Evolutionary conservation across 2,888 invertebrate genomes (phyloP), one percentile per base, ranked within the genome.

Genomic region (Athrips mouffetella): DNA sequence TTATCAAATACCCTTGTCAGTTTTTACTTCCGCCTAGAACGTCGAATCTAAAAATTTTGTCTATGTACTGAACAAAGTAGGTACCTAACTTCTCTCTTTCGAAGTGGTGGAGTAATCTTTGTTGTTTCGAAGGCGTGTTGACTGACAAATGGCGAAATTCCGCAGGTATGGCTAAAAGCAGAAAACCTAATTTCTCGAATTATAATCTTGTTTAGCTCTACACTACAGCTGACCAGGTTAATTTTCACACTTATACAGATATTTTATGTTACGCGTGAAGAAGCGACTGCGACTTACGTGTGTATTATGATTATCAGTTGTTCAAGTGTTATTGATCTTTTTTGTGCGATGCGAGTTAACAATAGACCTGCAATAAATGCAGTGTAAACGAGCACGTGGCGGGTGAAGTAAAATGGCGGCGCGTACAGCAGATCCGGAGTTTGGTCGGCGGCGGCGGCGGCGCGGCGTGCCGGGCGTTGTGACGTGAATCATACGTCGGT

Each of bases 381-480:
- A 57, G 65, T 75, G 72, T 71, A 71, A 60, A 68, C 52, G 63
- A 80, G 76, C 85, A 85, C 85, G 84, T 86, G 86, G 81, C 82
- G 37, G 27, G 30, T 39, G 11, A 67, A 78, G 76, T 73, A 86
- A 86, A 76, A 86, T 85, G 86, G 85, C 85, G 84, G 80, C 82
- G 66, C n/a, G 59, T 62, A 18, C 16, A 21, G n/a, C n/a, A n/a
- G n/a, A n/a, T n/a, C 25, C 42, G 60, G 55, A 57, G 58, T 47
- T n/a, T n/a, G n/a, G n/a, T n/a, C n/a, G n/a, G 31, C 33, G 33
- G 33, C 13, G 40, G 11, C 23, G 23, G 40, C 40, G 13, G 23
- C 23, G 40, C 13, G 39, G 35, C 7, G n/a, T n/a, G n/a, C 8
- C 13, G 49, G n/a, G 16, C 23, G 37, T 7, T n/a, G 37, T 21